Conservation (phyloP, 2,888 invertebrate species). For the Gandaritis pyraliata region DNA sequence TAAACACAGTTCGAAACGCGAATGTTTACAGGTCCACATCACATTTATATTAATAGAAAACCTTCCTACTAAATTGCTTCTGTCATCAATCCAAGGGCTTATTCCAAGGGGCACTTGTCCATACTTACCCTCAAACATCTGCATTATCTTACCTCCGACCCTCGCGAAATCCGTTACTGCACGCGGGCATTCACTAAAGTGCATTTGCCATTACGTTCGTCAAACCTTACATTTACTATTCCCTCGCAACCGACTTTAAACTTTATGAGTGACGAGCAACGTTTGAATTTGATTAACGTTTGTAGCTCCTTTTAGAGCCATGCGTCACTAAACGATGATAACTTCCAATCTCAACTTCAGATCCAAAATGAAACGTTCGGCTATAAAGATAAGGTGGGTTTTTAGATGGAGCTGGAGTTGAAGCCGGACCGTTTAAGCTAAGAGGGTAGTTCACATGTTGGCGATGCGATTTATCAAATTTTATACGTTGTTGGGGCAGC, state of each 20-base stretch:
- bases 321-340: constrained; percentile 66
- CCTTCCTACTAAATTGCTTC: constrained; percentile 71
- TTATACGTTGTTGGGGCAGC: constrained; percentile 75
- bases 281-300: constrained; percentile 39
- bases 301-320: constrained; percentile 43
- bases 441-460: constrained; percentile 84
- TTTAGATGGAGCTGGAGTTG: constrained; percentile 37
- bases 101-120: constrained; percentile 53
- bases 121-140: constrained; percentile 67
- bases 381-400: constrained; percentile 40
- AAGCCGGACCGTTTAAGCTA: constrained; percentile 73
- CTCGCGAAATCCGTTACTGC: constrained; percentile 74
- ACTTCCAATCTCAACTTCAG: constrained; percentile 52
- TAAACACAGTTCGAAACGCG: not conserved
- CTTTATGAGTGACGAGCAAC: constrained; percentile 41
- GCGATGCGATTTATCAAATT: constrained; percentile 83
- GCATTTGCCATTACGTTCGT: constrained; percentile 75
- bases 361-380: constrained; percentile 43
- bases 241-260: constrained; percentile 42
- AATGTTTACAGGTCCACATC: constrained; percentile 29
- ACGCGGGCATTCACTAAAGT: constrained; percentile 78
- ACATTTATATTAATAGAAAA: constrained; percentile 79
- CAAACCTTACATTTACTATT: constrained; percentile 70
- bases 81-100: constrained; percentile 69
- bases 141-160: constrained; percentile 81